phyloP scores from a whole-genome alignment of 1,140 invertebrate species.

The Diachasmimorpha longicaudata region DNA sequence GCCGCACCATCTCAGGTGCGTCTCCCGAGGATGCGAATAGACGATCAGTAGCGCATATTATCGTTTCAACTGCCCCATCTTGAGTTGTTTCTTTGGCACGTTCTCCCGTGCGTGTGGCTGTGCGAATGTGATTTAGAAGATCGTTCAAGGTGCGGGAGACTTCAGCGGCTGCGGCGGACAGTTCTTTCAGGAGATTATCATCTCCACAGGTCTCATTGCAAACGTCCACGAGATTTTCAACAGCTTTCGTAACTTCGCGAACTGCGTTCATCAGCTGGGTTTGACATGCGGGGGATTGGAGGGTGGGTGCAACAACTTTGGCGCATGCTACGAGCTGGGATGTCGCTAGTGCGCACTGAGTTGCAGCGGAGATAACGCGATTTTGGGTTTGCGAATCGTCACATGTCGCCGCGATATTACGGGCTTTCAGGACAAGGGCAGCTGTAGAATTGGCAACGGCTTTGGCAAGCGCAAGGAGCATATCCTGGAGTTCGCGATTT shows the following conservation, averaged over 20 bases:
- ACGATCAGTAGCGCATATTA: slow-evolving; percentile 88
- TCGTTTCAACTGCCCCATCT: slow-evolving; percentile 87
- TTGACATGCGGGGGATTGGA: slow-evolving; percentile 91
- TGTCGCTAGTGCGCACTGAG: slow-evolving; percentile 95
- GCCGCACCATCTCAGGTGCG: slow-evolving; percentile 92
- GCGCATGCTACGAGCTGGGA: slow-evolving; percentile 97
- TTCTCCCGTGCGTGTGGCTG: slow-evolving; percentile 56
- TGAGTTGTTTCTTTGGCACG: slow-evolving; percentile 60
- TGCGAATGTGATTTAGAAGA: slow-evolving; percentile 88
- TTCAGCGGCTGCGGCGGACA: slow-evolving; percentile 83
- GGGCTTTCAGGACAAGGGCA: slow-evolving; percentile 91
- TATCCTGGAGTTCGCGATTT: slow-evolving; percentile 81
- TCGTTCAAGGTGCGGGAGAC: slow-evolving; percentile 91
- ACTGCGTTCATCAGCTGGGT: slow-evolving; percentile 93
- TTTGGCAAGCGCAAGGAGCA: slow-evolving; percentile 89
- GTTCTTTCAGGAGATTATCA: slow-evolving; percentile 76
- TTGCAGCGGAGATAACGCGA: slow-evolving; percentile 91
- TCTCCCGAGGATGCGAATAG: slow-evolving; percentile 84
- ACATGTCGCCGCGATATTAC: slow-evolving; percentile 90
- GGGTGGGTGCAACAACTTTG: slow-evolving; percentile 87
- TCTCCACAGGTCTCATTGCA: slow-evolving; percentile 78
- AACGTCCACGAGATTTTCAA: slow-evolving; percentile 87
- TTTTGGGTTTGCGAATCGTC: slow-evolving; percentile 78
- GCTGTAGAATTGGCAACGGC: slow-evolving; percentile 97
- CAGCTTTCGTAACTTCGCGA: slow-evolving; percentile 89